Evolutionary conservation across 2,888 invertebrate species (phyloP).

Genomic region (Drosophila suboccidentalis): DNA sequence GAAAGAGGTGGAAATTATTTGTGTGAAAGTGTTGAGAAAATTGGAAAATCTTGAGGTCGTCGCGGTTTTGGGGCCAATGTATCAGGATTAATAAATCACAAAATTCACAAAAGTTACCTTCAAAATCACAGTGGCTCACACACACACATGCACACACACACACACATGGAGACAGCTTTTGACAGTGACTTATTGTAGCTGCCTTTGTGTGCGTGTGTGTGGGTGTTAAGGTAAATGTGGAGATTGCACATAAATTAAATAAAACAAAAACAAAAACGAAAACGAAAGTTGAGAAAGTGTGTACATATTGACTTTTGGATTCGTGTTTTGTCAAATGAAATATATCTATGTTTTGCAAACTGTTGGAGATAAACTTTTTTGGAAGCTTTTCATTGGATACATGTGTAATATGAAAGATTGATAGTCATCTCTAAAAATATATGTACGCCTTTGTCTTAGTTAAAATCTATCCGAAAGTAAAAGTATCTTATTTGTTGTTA

Average conservation of each 20-base stretch:
- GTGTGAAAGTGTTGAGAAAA: slow-evolving; percentile 39
- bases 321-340: background rate
- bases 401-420: background rate
- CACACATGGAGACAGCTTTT: slow-evolving; percentile 38
- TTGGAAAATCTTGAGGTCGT: slow-evolving; percentile 24
- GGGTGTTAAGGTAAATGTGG: slow-evolving; percentile 4
- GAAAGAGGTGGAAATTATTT: background rate
- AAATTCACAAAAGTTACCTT: slow-evolving; percentile 76
- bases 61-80: slow-evolving; percentile 27
- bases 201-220: slow-evolving; percentile 4
- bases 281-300: slow-evolving; percentile 38
- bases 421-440: background rate
- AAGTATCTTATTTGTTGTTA: background rate
- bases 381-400: background rate
- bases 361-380: background rate
- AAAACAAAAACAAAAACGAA: slow-evolving; percentile 53
- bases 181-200: slow-evolving; percentile 75
- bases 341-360: background rate
- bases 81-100: slow-evolving; percentile 68
- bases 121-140: slow-evolving; percentile 46
- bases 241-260: slow-evolving; percentile 62
- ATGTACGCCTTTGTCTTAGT: background rate
- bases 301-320: slow-evolving; percentile 1
- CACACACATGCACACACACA: slow-evolving; percentile 7
- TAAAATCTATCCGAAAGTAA: too few species aligned